Evolutionary conservation across 2,113 vertebrate genomes (phyloP).

Genomic region (Aegithalos caudatus): DNA sequence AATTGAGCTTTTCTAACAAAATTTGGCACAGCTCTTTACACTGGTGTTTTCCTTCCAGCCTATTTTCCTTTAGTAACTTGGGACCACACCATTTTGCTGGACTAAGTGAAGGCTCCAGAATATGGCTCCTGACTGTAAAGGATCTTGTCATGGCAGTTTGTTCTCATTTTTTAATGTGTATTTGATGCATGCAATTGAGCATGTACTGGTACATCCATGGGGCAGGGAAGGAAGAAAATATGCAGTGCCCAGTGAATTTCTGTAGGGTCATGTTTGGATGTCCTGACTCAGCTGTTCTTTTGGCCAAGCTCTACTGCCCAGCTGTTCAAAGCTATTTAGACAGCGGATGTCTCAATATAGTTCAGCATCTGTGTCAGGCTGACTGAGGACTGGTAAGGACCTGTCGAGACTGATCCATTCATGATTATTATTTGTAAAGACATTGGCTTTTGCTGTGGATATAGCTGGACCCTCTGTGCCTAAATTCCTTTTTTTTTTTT

Average conservation of each 20-base stretch:
- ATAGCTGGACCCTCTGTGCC: not conserved
- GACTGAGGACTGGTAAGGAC: not conserved
- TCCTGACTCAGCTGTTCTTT: not conserved
- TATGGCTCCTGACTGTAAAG: not conserved
- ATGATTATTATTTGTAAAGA: not conserved
- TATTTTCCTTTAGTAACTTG: not conserved
- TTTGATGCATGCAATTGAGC: not conserved
- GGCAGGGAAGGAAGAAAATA: not conserved
- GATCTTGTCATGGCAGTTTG: accelerated
- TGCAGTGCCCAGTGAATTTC: not conserved
- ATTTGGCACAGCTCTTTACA: not conserved
- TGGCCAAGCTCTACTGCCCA: not conserved
- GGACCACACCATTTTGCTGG: not conserved
- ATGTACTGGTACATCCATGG: not conserved
- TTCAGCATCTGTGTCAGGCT: not conserved
- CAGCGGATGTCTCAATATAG: not conserved
- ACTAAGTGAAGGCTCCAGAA: not conserved
- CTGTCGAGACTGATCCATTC: not conserved
- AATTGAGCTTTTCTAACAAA: not conserved
- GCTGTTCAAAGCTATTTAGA: not conserved
- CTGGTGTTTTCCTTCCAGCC: not conserved
- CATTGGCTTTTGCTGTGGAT: not conserved
- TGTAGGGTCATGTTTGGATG: not conserved
- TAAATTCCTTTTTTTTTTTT: not conserved
- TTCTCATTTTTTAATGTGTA: not conserved